Base-by-base conservation (phyloP, 2,113 vertebrate species). In the Zapus hudsonius region DNA sequence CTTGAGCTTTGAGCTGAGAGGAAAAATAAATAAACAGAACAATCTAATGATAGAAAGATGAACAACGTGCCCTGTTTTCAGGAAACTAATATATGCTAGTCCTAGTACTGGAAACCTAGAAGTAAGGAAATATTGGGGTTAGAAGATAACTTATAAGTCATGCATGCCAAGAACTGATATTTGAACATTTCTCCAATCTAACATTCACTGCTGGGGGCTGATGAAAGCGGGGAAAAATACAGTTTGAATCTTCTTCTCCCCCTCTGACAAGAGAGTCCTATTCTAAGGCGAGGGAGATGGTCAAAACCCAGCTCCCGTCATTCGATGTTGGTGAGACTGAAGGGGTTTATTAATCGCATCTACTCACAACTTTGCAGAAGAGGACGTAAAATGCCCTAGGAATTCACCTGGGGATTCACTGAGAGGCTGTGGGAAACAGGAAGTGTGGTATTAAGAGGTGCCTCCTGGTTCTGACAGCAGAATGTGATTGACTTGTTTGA, bases 71-170 rank as follows among this genome's bases (percentile, higher is more conserved):
- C 47, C 16, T 2, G 8, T 42, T 86, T 81, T 86, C 47, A 17
- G 57, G 94, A 94, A 64, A 42, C n/a, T n/a, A n/a, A 87, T 38
- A 7, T 94, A 75, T 78, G n/a, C 22, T 84, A 92, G 83, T 42
- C 70, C 20, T 55, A 86, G 47, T 63, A 92, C 2, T 29, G 10
- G 23, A 78, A 90, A 91, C 29, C 42, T 1, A 83, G 42, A 94
- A 87, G 59, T 61, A 93, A 82, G 0, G 76, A 40, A 91, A 73
- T 81, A 19, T 75, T 87, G 42, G 20, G 12, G 84, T 22, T 87
- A 33, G 16, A 80, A 55, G 7, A 27, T 2, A 92, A 73, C 22
- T 83, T 42, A 82, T 8, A 83, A 74, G 52, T 93, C 8, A 83
- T 40, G 74, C 83, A 38, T 83, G 38, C 20, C 38, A 89, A 66